Conservation (phyloP, 2,888 invertebrate species). For the Orchesella flavescens region DNA sequence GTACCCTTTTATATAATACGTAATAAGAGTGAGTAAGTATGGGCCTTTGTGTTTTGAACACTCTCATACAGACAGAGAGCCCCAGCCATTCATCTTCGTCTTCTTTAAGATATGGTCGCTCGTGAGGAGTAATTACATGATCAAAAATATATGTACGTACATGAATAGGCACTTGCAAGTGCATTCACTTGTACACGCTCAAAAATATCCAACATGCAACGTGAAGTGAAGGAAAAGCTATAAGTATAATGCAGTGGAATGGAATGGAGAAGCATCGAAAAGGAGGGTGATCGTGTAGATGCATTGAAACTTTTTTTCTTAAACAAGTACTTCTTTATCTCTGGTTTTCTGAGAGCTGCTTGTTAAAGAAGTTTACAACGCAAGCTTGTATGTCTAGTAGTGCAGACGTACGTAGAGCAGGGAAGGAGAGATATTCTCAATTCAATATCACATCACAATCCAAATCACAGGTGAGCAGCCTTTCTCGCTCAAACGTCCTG, state of each 20-base stretch:
- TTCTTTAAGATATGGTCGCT: not conserved
- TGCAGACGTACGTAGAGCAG: no score
- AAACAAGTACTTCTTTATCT: not conserved
- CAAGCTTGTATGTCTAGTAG: no score
- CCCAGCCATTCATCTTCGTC: conserved; percentile 8
- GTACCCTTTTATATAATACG: not conserved
- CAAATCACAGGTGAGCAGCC: no score
- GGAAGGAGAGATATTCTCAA: no score
- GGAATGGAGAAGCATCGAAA: no score
- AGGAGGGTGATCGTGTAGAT: not conserved
- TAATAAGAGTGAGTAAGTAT: not conserved
- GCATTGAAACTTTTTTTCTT: not conserved
- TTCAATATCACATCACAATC: no score
- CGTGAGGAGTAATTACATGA: conserved; percentile 1
- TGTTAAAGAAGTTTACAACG: no score
- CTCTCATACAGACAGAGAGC: not conserved
- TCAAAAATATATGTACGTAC: not conserved
- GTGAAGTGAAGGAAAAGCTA: conserved; percentile 31
- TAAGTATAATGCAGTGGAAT: no score
- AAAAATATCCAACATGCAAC: conserved; percentile 17
- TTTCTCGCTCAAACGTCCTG: no score
- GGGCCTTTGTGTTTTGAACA: not conserved
- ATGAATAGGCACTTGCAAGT: conserved; percentile 22
- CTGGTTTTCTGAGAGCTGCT: no score
- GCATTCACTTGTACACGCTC: conserved; percentile 36